A percentile compares a stretch with the other conserved stretches of the same genome.
Evolutionary conservation across 2,113 vertebrate species (phyloP).

Genomic region (Peromyscus polionotus): DNA sequence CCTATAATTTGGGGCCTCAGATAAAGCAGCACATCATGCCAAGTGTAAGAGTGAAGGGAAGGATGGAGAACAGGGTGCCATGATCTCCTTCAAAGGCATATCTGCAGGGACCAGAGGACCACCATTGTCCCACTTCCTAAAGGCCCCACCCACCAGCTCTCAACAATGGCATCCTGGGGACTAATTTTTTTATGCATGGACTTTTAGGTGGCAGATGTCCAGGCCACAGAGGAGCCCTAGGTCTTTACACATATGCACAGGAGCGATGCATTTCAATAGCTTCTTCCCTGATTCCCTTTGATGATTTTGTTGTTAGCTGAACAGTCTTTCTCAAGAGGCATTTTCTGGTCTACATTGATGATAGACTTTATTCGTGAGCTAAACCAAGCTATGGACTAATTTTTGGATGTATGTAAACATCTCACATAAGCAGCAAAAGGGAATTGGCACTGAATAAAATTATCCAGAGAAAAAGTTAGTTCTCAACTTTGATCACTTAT

Average conservation of each 20-base stretch:
- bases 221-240: neutral
- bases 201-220: neutral
- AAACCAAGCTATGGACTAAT: neutral
- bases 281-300: neutral
- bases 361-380: neutral
- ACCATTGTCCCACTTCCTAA: neutral
- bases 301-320: neutral
- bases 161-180: neutral
- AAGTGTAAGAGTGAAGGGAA: neutral
- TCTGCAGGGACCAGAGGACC: neutral
- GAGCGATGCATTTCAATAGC: neutral
- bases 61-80: neutral
- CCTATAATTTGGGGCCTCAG: neutral
- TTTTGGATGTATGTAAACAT: neutral
- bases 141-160: neutral
- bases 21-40: neutral
- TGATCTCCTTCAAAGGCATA: neutral
- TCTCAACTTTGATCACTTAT: neutral
- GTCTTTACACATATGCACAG: neutral
- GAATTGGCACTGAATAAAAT: neutral
- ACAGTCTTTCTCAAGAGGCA: neutral
- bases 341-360: neutral
- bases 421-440: neutral
- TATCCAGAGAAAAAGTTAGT: neutral
- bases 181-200: too few relatives aligned